Conservation (phyloP, 2,888 invertebrate species). For the Orchesellides sinensis region DNA sequence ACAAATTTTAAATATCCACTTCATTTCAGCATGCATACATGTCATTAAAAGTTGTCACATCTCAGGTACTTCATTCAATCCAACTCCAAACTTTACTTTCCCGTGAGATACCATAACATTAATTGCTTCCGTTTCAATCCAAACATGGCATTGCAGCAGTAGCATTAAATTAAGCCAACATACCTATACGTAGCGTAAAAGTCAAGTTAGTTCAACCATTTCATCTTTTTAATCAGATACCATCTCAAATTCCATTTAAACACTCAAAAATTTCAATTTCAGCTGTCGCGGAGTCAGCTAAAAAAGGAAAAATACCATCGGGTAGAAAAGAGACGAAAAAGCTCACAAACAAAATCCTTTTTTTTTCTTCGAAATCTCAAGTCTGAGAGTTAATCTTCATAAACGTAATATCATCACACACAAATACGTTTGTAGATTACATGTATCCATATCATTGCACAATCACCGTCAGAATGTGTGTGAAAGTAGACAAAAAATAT, state of each 20-base stretch:
- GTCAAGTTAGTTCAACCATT: no score
- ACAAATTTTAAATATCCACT: no score
- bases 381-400: neutral
- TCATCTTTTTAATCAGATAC: neutral
- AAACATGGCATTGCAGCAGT: no score
- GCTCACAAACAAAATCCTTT: neutral
- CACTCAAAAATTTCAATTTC: neutral
- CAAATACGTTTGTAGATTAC: neutral
- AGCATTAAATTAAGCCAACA: no score
- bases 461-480: neutral
- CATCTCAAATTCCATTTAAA: neutral
- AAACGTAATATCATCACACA: slow-evolving; percentile 4
- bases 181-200: no score
- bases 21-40: no score
- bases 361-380: neutral
- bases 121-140: no score
- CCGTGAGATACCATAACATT: no score
- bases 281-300: neutral
- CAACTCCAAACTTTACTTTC: no score
- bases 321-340: neutral
- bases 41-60: no score
- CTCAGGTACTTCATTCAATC: no score
- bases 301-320: neutral
- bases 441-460: no score
- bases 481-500: neutral